These are phyloP conservation scores for Echinops telfairi DNA, from an alignment of 2,113 vertebrate genomes.

Conservation along the genomic window DNA sequence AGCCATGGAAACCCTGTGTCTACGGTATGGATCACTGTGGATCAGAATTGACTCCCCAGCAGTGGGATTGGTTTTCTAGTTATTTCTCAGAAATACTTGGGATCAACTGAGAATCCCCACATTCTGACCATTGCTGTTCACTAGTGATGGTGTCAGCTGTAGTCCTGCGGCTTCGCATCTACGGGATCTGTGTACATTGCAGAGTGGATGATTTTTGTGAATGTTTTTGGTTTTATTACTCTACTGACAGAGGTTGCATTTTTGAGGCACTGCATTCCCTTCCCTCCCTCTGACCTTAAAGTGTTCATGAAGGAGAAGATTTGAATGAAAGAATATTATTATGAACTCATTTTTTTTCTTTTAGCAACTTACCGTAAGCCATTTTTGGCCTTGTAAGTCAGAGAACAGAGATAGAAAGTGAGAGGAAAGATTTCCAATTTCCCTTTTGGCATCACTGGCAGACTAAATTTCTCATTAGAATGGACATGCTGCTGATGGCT, in stretches of 20 bases:
- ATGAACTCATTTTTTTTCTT: background rate
- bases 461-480: conserved; percentile 27
- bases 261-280: conserved; percentile 9
- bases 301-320: background rate
- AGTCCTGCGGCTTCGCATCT: no score
- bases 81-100: background rate
- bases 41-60: no score
- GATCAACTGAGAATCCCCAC: background rate
- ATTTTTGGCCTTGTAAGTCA: conserved; percentile 15
- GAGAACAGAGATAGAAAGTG: background rate
- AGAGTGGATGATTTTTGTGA: no score
- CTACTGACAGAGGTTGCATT: background rate
- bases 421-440: background rate
- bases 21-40: no score
- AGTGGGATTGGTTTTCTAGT: no score
- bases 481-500: background rate
- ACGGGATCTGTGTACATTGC: no score
- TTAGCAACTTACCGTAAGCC: background rate
- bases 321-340: conserved; percentile 15
- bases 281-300: background rate
- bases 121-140: background rate
- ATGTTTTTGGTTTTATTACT: no score
- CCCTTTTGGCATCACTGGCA: conserved; percentile 38
- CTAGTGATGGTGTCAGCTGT: no score
- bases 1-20: no score